Percentiles rank a stretch among this genome's conserved stretches.
Evolutionary conservation across 2,888 invertebrate genomes (phyloP).

Genomic region (Dasysyrphus albostriatus): DNA sequence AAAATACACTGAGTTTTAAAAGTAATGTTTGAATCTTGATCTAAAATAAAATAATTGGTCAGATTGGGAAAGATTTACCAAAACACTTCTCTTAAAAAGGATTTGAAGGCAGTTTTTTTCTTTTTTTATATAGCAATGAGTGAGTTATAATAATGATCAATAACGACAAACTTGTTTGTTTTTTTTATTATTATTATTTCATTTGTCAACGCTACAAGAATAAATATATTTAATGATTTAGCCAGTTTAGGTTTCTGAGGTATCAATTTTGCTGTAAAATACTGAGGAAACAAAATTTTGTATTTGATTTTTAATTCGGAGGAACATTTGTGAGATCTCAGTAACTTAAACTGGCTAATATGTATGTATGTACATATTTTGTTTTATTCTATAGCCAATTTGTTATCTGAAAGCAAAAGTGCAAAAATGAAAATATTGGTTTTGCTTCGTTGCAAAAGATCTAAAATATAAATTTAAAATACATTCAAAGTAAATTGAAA

Average conservation of each 20-base stretch:
- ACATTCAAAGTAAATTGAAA: conserved; percentile 5
- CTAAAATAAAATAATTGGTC: conserved; percentile 70
- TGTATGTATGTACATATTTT: conserved; percentile 13
- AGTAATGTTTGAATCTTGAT: conserved; percentile 83
- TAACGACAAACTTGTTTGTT: conserved; percentile 26
- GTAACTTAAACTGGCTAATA: neutral
- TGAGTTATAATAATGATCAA: conserved; percentile 52
- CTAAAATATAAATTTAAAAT: neutral
- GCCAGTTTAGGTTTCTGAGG: neutral
- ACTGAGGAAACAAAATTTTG: no score
- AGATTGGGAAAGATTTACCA: conserved; percentile 73
- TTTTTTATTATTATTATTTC: no score
- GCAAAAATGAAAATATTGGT: conserved; percentile 42
- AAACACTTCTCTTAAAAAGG: conserved; percentile 69
- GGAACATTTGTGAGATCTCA: neutral
- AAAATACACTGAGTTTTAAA: conserved; percentile 84
- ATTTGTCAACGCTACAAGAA: conserved; percentile 40
- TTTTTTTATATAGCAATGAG: conserved; percentile 44
- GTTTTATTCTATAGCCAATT: conserved; percentile 48
- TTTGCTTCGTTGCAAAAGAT: conserved; percentile 24
- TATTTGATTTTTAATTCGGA: neutral
- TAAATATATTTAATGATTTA: conserved; percentile 10
- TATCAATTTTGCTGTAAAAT: neutral
- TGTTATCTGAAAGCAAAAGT: conserved; percentile 71
- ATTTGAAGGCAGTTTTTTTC: conserved; percentile 26